Base-by-base conservation (phyloP, 2,113 vertebrate genomes). In the Egretta garzetta region DNA sequence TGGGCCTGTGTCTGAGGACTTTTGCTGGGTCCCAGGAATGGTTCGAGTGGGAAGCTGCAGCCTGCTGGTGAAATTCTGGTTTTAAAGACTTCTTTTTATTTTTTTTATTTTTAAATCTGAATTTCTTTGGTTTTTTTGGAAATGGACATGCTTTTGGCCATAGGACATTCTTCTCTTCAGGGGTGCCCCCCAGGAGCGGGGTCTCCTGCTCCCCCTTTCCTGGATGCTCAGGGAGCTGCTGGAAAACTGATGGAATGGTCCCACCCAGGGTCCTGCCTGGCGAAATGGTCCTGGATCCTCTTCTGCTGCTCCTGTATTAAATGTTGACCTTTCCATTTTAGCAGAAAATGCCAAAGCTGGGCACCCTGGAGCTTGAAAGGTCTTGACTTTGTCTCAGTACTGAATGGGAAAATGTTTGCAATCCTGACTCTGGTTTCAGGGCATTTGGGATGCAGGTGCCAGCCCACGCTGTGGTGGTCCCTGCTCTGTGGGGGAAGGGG, bases 141-240 rank as follows among this genome's bases (percentile, higher is more conserved):
- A 59, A 18, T 1, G 6, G 4, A 8, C 2, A 0, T 33, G 47
- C 20, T 21, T 84, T 63, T 63, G 62, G 27, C 62, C 11, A 2
- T 28, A 24, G 17, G 62, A 26, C 5, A 41, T 52, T 47, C 18
- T 45, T 82, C 18, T 32, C 39, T 67, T 55, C 30, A 5, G 11
- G n/a, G 56, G 59, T 3, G 19, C 4, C 24, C 9, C 19, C 9
- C 43, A 14, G 67, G 66, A 55, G 50, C 8, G 49, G 35, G 5
- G 1, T 63, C 16, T 45, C n/a, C 41, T 50, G 41, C 20, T 66
- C n/a, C 22, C 8, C 59, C 23, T 70, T 70, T 52, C 45, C 30
- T 14, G 43, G 58, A n/a, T n/a, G 52, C 37, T 72, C 12, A 14
- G 0, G 3, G 77, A 79, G 72, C 28, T n/a, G 32, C 49, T 70